Evolutionary conservation across 2,888 invertebrate species (phyloP).

Genomic region (Caradrina clavipalpis): DNA sequence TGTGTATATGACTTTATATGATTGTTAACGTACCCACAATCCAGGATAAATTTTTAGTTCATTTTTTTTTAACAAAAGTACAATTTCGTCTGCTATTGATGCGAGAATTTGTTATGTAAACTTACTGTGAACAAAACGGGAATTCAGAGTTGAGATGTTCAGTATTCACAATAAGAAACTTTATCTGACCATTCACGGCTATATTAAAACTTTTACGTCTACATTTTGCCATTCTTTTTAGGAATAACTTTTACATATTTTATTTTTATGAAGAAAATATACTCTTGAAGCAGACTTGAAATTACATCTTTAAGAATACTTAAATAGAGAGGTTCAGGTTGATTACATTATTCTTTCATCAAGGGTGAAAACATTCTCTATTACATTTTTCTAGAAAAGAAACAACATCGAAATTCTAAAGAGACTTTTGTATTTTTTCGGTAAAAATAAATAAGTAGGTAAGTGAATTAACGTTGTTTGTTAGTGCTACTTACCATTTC

Average conservation of each 20-base stretch:
- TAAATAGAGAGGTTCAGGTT: slow-evolving; percentile 46
- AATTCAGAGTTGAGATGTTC: not conserved
- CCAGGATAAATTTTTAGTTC: too few species aligned
- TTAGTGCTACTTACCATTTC: not conserved
- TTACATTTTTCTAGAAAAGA: slow-evolving; percentile 34
- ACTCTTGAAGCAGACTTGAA: slow-evolving; percentile 17
- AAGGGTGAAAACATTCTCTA: slow-evolving; percentile 8
- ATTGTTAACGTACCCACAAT: too few species aligned
- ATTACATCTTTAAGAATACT: slow-evolving; percentile 46
- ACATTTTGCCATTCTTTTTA: slow-evolving; percentile 8
- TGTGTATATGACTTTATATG: too few species aligned
- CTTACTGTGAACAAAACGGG: not conserved
- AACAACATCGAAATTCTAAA: not conserved
- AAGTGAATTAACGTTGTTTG: not conserved
- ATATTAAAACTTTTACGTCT: slow-evolving; percentile 8
- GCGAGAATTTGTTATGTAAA: slow-evolving; percentile 4
- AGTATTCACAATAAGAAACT: not conserved
- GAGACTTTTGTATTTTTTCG: slow-evolving; percentile 16
- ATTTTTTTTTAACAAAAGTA: too few species aligned
- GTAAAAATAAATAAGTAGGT: not conserved
- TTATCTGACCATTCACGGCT: not conserved
- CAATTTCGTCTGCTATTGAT: slow-evolving; percentile 3
- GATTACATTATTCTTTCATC: slow-evolving; percentile 64
- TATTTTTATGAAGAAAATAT: slow-evolving; percentile 36
- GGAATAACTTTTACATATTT: slow-evolving; percentile 30